Conservation (phyloP, 1,140 invertebrate species). For the Cydia fagiglandana region DNA sequence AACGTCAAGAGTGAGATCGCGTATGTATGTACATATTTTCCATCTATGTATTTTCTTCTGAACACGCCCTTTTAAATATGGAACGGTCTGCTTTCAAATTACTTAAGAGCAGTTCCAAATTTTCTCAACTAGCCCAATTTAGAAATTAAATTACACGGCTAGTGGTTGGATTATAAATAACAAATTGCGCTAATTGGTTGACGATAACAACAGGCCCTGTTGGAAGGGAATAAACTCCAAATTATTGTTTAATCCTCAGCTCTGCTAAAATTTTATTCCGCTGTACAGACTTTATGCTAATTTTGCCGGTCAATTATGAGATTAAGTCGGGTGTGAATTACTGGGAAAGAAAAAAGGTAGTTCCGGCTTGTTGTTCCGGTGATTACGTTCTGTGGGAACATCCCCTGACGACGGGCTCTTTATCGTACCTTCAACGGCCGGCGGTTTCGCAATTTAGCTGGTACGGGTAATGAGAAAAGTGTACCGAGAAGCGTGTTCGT, state of each 20-base stretch:
- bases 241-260: slow-evolving; percentile 42
- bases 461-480: slow-evolving; percentile 66
- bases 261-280: slow-evolving; percentile 37
- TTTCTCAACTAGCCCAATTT: not conserved
- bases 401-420: slow-evolving; percentile 48
- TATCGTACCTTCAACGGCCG: slow-evolving; percentile 52
- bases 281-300: slow-evolving; percentile 44
- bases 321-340: slow-evolving; percentile 53
- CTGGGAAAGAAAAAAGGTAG: slow-evolving; percentile 46
- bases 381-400: slow-evolving; percentile 57
- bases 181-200: slow-evolving; percentile 45
- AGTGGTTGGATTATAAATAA: slow-evolving; percentile 36
- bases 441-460: slow-evolving; percentile 69
- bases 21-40: too few relatives aligned
- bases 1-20: too few relatives aligned
- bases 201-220: slow-evolving; percentile 38
- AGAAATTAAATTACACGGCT: not conserved
- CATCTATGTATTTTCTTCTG: not conserved
- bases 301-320: slow-evolving; percentile 51
- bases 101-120: not conserved
- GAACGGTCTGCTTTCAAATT: not conserved
- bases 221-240: slow-evolving; percentile 43
- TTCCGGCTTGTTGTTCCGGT: slow-evolving; percentile 56
- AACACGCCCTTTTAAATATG: not conserved
- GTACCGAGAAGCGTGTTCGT: slow-evolving; percentile 48